Evolutionary conservation across 53 echinoderm and acorn worm genomes (phyloP).

Genomic region (Arbacia lixula): DNA sequence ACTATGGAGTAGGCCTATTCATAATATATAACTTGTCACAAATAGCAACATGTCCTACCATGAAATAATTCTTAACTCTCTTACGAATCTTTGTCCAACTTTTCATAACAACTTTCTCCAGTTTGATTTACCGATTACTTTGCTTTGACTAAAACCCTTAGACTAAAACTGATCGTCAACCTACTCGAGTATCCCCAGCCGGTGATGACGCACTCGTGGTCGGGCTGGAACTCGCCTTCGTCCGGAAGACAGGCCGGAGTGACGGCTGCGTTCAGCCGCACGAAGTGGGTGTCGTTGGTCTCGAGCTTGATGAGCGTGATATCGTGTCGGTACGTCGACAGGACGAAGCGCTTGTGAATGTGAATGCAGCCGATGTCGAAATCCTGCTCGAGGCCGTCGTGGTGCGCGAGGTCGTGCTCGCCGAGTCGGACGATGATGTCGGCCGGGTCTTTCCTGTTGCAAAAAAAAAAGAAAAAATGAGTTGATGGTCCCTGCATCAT

Average conservation of each 20-base stretch:
- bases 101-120: too few species aligned
- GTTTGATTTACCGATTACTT: too few species aligned
- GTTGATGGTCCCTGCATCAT: too few species aligned
- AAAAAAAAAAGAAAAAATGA: too few species aligned
- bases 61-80: too few species aligned
- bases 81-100: too few species aligned
- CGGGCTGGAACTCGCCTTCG: constrained; percentile 69
- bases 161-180: too few species aligned
- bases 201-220: constrained; percentile 75
- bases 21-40: too few species aligned
- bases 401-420: constrained; percentile 62
- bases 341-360: constrained; percentile 63
- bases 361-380: constrained; percentile 83
- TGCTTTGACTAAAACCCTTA: too few species aligned
- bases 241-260: constrained; percentile 86
- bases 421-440: constrained; percentile 74
- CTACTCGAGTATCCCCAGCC: constrained; percentile 97
- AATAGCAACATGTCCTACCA: too few species aligned
- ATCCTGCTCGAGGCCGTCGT: constrained; percentile 72
- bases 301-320: constrained; percentile 91
- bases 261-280: constrained; percentile 58
- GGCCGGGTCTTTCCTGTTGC: constrained; percentile 58
- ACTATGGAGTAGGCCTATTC: too few species aligned
- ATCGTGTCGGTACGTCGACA: constrained; percentile 73
- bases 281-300: constrained; percentile 47